These are phyloP conservation scores for Metopia argyrocephala DNA, from an alignment of 2,888 invertebrate species.

Conservation along the genomic window DNA sequence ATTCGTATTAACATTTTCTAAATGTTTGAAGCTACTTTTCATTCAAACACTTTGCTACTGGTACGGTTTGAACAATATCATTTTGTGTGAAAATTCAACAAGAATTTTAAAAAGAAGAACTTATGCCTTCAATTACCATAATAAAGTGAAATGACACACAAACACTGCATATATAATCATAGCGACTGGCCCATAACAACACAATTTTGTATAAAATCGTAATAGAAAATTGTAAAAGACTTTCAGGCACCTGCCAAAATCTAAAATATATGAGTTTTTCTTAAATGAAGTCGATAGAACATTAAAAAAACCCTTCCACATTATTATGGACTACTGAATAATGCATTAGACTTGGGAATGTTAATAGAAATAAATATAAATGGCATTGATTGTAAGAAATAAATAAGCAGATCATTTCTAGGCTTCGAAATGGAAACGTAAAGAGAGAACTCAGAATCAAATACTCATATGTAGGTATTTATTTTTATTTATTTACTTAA, in stretches of 20 bases:
- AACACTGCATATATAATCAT: neutral
- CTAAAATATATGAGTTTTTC: conserved; percentile 43
- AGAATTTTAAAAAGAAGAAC: conserved; percentile 4
- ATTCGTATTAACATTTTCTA: conserved; percentile 55
- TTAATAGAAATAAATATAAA: too few species aligned
- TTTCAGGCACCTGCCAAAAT: conserved; percentile 63
- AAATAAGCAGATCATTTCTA: too few species aligned
- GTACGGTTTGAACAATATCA: conserved; percentile 13
- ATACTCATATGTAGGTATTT: too few species aligned
- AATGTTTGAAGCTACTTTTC: conserved; percentile 37
- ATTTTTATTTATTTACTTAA: too few species aligned
- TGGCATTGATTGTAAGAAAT: too few species aligned
- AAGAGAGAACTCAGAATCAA: too few species aligned
- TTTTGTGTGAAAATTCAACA: conserved; percentile 39
- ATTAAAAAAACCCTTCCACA: neutral
- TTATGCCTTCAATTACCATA: conserved; percentile 45
- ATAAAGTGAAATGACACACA: conserved; percentile 21
- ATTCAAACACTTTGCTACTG: too few species aligned
- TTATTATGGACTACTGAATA: conserved; percentile 54
- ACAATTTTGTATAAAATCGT: conserved; percentile 9
- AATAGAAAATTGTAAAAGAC: conserved; percentile 57
- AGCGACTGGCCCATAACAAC: neutral
- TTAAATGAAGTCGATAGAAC: conserved; percentile 4
- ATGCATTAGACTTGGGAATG: conserved; percentile 58
- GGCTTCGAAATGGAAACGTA: too few species aligned